Percentiles rank a stretch among this genome's conserved stretches.
phyloP scores from a whole-genome alignment of 2,888 invertebrate genomes.

The Chloroclystis v-ata region DNA sequence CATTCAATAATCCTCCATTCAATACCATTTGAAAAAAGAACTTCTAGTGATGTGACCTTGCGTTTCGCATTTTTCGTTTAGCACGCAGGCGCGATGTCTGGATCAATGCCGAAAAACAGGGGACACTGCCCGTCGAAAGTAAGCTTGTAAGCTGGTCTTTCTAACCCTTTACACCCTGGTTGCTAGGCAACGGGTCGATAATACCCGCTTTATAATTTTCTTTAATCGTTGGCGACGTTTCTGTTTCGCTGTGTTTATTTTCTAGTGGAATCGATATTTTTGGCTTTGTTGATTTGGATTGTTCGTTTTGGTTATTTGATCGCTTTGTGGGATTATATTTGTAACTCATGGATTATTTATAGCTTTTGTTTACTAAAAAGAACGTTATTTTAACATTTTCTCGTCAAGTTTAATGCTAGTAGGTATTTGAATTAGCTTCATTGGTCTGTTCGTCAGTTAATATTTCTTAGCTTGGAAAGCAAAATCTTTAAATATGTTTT shows the following conservation, averaged over 20 bases:
- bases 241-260: conserved; percentile 29
- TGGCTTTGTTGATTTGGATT: neutral
- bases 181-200: conserved; percentile 73
- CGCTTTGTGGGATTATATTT: too few species aligned
- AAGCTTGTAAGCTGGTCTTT: conserved; percentile 56
- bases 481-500: too few species aligned
- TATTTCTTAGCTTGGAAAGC: too few species aligned
- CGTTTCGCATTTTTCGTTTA: conserved; percentile 71
- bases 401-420: too few species aligned
- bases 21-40: conserved; percentile 74
- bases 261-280: conserved; percentile 1
- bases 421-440: too few species aligned
- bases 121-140: conserved; percentile 52
- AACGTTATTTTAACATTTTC: too few species aligned
- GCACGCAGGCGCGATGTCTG: conserved; percentile 71
- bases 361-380: too few species aligned
- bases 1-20: conserved; percentile 70
- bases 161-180: conserved; percentile 67
- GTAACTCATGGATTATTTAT: too few species aligned
- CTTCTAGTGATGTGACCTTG: conserved; percentile 74
- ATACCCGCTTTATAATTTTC: conserved; percentile 64
- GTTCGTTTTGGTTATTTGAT: neutral
- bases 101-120: conserved; percentile 77
- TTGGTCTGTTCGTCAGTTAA: too few species aligned
- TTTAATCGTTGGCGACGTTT: conserved; percentile 56